phyloP scores from a whole-genome alignment of 2,888 invertebrate genomes.

The Eilema griseolum region DNA sequence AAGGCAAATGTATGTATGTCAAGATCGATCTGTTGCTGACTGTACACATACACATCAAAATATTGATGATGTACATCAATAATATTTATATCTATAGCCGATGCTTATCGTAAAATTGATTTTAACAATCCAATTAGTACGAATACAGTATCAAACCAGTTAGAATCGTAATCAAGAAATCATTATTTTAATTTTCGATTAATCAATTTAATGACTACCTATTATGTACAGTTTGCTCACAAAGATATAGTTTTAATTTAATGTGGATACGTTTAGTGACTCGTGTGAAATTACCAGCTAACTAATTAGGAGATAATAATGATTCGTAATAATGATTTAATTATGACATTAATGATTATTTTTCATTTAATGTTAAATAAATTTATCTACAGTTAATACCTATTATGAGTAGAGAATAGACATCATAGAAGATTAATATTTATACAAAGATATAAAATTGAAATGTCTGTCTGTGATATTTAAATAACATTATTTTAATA shows the following conservation, averaged over 20 bases:
- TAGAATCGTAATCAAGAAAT: slow-evolving; percentile 44
- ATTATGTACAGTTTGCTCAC: slow-evolving; percentile 25
- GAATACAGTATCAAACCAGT: slow-evolving; percentile 44
- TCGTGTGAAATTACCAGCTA: slow-evolving; percentile 25
- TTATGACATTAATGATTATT: slow-evolving; percentile 3
- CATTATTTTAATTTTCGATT: slow-evolving; percentile 45
- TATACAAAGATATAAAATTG: too few species aligned
- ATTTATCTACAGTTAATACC: neutral
- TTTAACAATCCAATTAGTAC: slow-evolving; percentile 52
- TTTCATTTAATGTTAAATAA: neutral
- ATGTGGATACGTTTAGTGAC: slow-evolving; percentile 17
- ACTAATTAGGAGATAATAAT: slow-evolving; percentile 15
- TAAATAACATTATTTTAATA: too few species aligned
- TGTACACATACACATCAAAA: slow-evolving; percentile 26
- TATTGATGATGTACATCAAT: slow-evolving; percentile 44
- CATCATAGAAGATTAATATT: too few species aligned
- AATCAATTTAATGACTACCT: slow-evolving; percentile 44
- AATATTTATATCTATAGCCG: slow-evolving; percentile 47
- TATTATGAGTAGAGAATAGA: too few species aligned
- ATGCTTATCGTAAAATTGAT: slow-evolving; percentile 51
- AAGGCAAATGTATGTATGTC: too few species aligned
- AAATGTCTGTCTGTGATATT: too few species aligned
- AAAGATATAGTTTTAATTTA: slow-evolving; percentile 20
- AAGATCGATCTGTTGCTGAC: too few species aligned
- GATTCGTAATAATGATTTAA: too few species aligned